A percentile compares a stretch with the other conserved stretches of the same genome.
phyloP scores from a whole-genome alignment of 1,140 invertebrate species.

The Macrobrachium rosenbergii region DNA sequence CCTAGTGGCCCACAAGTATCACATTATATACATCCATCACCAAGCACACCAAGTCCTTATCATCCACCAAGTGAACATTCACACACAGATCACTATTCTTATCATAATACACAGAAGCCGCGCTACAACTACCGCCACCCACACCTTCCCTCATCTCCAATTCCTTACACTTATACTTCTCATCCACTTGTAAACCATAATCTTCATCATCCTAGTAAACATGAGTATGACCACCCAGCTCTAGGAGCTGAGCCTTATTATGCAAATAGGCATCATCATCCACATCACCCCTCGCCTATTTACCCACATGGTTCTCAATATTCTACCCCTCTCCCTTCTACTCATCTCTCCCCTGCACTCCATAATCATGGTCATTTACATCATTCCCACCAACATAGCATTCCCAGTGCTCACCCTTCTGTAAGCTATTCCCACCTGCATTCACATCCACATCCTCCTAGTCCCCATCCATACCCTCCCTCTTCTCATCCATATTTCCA shows the following conservation, averaged over 20 bases:
- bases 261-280: background rate
- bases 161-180: conserved; percentile 1
- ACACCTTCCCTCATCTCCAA: conserved; percentile 9
- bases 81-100: background rate
- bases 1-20: too few relatives aligned
- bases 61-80: background rate
- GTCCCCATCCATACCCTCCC: conserved; percentile 4
- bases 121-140: conserved; percentile 37
- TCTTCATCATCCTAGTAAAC: background rate
- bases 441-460: background rate
- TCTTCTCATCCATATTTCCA: background rate
- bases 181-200: background rate
- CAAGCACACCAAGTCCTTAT: too few relatives aligned
- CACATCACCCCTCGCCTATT: background rate
- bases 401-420: too few relatives aligned
- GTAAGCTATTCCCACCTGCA: background rate
- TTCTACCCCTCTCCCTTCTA: background rate
- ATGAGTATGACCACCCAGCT: background rate
- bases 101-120: background rate
- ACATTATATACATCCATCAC: too few relatives aligned
- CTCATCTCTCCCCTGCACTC: background rate
- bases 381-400: too few relatives aligned
- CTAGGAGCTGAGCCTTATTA: background rate
- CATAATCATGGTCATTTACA: background rate
- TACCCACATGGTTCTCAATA: background rate